phyloP scores from a whole-genome alignment of 2,797 vertebrate genomes.

The Pelobates cultripes region DNA sequence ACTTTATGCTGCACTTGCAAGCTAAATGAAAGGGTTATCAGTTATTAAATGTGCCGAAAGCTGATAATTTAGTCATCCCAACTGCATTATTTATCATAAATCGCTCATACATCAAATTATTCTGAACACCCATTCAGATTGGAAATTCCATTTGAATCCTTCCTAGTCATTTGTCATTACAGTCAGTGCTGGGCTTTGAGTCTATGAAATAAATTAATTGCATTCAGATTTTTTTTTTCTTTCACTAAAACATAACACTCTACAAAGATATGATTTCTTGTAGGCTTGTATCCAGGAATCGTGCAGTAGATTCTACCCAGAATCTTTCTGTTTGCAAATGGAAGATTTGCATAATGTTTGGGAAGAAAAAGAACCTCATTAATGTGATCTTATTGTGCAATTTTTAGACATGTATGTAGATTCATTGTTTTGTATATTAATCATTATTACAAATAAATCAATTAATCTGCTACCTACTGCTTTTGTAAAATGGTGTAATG shows the following conservation, averaged over 20 bases:
- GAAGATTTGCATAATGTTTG: too few species aligned
- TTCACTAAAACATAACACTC: constrained; percentile 1
- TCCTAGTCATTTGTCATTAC: constrained; percentile 47
- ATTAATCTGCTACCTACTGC: too few species aligned
- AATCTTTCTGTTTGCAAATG: too few species aligned
- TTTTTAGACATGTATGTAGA: too few species aligned
- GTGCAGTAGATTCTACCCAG: too few species aligned
- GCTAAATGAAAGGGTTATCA: constrained; percentile 52
- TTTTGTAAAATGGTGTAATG: too few species aligned
- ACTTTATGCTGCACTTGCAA: constrained; percentile 42
- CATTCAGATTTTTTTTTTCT: constrained; percentile 4
- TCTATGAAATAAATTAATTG: constrained; percentile 32
- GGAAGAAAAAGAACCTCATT: too few species aligned
- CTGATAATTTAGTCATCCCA: constrained; percentile 53
- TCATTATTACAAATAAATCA: too few species aligned
- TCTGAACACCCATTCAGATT: constrained; percentile 47
- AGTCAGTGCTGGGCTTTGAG: constrained; percentile 6
- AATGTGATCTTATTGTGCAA: too few species aligned
- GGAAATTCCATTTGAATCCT: constrained; percentile 50
- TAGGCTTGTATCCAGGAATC: too few species aligned
- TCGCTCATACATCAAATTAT: constrained; percentile 55
- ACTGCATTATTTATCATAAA: constrained; percentile 57
- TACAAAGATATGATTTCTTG: neutral
- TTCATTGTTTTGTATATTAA: too few species aligned
- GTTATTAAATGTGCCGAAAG: constrained; percentile 53